Conservation (phyloP, 2,113 vertebrate genomes). For the Chloebia gouldiae region DNA sequence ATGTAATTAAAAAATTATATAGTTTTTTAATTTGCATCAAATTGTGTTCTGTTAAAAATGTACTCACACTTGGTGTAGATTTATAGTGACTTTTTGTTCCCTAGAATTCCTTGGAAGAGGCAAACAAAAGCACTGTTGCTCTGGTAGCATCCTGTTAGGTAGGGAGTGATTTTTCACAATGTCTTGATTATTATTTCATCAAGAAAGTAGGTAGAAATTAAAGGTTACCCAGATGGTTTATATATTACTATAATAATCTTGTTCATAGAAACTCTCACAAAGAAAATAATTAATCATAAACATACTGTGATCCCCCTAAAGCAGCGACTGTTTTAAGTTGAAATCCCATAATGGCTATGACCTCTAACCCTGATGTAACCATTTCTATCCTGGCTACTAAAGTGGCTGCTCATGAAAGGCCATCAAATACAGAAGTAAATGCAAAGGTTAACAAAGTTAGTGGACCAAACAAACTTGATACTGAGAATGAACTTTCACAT, state of each 20-base stretch:
- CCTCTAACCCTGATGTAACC: conserved; percentile 77
- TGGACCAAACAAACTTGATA: conserved; percentile 85
- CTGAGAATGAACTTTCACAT: conserved; percentile 83
- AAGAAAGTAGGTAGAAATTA: conserved; percentile 56
- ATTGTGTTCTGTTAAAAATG: background rate
- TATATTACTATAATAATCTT: conserved; percentile 66
- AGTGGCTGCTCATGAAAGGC: conserved; percentile 72
- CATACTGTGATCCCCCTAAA: conserved; percentile 65
- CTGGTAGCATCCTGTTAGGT: background rate
- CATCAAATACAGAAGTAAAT: conserved; percentile 75
- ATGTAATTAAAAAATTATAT: background rate
- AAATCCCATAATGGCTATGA: conserved; percentile 76
- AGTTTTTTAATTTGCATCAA: background rate
- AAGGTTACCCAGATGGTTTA: conserved; percentile 58
- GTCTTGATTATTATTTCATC: conserved; percentile 60
- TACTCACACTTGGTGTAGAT: background rate
- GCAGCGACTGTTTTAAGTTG: conserved; percentile 72
- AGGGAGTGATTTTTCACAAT: conserved; percentile 20
- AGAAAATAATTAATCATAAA: conserved; percentile 75
- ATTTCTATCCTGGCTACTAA: conserved; percentile 69
- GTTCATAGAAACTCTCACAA: conserved; percentile 69
- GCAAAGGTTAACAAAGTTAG: conserved; percentile 84
- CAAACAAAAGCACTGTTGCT: background rate
- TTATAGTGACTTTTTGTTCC: background rate
- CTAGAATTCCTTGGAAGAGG: background rate